Base-by-base conservation (phyloP, 2,888 invertebrate species). In the Lasioglossum zephyrum region DNA sequence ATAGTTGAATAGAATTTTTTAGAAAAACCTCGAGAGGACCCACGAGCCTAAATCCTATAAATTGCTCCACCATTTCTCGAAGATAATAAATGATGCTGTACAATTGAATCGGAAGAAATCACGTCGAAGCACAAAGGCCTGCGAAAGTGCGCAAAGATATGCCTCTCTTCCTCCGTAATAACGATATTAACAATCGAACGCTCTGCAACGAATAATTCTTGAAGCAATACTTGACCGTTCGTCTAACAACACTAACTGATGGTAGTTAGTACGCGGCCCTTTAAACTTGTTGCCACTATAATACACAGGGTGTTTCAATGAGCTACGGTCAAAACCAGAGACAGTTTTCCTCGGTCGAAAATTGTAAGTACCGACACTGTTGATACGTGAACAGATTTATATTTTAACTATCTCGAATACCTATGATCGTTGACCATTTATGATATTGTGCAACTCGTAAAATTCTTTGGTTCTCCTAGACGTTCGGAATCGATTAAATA, bases 231-330 rank as follows among this genome's bases (percentile, higher is more conserved):
- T 81, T 91, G 91, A 90, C 90, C 85, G 92, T 94, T 94, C 94
- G 94, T 94, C 94, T 94, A 94, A 94, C 94, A 94, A 94, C 87
- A 93, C 94, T 94, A 94, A 94, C 93, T 90, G 81, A 87, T 85
- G 90, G 63, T 92, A 92, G 90, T 92, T 92, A 91, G 91, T 91
- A 92, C 88, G 89, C 89, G 86, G 89, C 91, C 91, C 89, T 87
- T 89, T 82, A 84, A 91, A 91, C 89, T 88, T 85, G 73, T 86
- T 87, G 78, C 84, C 83, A 90, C 88, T 83, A 86, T 85, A 88
- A 86, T 85, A 88, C 70, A 82, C 84, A 83, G 86, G 89, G 81
- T 82, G 77, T 91, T 87, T 91, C 85, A 83, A 83, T 74, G 87
- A 92, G 81, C 87, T 90, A 88, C 89, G 91, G 89, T 90, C 87